phyloP scores from a whole-genome alignment of 2,113 vertebrate species.

The Osmerus mordax region DNA sequence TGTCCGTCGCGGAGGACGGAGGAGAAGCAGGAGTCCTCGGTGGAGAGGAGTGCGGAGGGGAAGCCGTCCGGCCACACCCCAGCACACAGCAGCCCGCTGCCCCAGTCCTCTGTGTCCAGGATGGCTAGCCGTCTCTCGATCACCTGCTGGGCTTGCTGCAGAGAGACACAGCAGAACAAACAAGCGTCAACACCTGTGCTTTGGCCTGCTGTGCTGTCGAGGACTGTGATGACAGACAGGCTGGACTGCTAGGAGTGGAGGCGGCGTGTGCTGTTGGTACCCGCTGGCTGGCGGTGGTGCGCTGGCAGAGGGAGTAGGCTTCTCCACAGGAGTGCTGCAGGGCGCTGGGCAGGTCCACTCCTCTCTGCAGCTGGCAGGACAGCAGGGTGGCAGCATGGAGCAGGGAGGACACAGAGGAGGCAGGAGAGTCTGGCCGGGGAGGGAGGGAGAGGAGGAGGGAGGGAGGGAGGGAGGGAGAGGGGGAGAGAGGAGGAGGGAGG shows the following conservation, averaged over 20 bases:
- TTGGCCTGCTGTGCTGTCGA: too few relatives aligned
- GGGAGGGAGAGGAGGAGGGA: background rate
- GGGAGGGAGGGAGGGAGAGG: background rate
- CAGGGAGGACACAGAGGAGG: conserved; percentile 79
- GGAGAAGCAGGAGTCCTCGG: conserved; percentile 88
- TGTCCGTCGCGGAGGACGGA: conserved; percentile 84
- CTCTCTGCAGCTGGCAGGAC: conserved; percentile 84
- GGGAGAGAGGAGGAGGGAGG: too few relatives aligned
- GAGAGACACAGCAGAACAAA: conserved; percentile 19
- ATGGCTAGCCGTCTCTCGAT: conserved; percentile 77
- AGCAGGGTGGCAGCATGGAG: conserved; percentile 80
- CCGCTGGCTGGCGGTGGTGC: conserved; percentile 76
- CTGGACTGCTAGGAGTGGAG: background rate
- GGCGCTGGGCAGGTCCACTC: conserved; percentile 80
- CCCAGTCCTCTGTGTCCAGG: conserved; percentile 75
- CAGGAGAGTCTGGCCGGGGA: conserved; percentile 75
- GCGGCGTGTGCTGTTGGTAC: conserved; percentile 55
- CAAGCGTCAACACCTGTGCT: background rate
- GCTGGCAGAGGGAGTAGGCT: conserved; percentile 81
- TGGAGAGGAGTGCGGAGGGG: conserved; percentile 79
- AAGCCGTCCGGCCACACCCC: conserved; percentile 91
- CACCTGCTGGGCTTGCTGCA: conserved; percentile 78
- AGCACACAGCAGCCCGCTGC: conserved; percentile 77
- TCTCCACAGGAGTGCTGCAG: conserved; percentile 85
- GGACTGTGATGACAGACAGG: too few relatives aligned